Evolutionary conservation across 2,797 vertebrate species (phyloP), one percentile per base, ranked within the genome.

Genomic region (Pogonophryne albipinna): DNA sequence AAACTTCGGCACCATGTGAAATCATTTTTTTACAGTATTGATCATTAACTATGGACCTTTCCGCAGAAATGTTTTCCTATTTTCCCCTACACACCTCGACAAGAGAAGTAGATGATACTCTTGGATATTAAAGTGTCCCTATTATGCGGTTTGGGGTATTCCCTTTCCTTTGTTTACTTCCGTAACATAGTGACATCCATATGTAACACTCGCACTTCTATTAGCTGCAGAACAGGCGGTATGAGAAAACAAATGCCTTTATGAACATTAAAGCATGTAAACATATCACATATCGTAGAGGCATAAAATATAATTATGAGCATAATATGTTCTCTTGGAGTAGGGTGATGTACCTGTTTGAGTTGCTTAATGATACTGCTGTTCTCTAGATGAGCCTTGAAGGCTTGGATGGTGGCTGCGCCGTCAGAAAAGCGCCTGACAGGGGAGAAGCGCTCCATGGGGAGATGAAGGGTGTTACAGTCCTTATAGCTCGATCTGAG

Each of bases 391-490:
- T 99, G 98, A 85, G 96, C 96, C 94, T 99, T 99, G 93, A 99
- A 99, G 66, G 98, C 98, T 92, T 98, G 98, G 90, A 99, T 98
- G 90, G 97, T 97, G 83, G 98, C 95, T 3, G 98, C 98, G 34
- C 98, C 98, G 0, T 99, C 98, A 0, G 98, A 99, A 93, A 99
- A 99, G 47, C 98, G 96, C 53, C 98, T 96, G 42, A 99, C 98
- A 0, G 98, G 98, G 63, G 98, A 99, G 94, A 99, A 99, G 75
- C 98, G 97, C 91, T 99, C 98, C 79, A 98, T 98, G 72, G 98
- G 98, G 82, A 99, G 96, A 89, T 99, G 97, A 92, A 99, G 95
- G 15, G 97, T 99, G 87, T 99, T 99, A 74, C 97, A 98, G 93
- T 99, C 98, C 94, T 99, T 99, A 93, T 99, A 99, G 92, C 97